Evolutionary conservation across 2,888 invertebrate genomes (phyloP), one percentile per base, ranked within the genome.

Genomic region (Zootermopsis nevadensis): DNA sequence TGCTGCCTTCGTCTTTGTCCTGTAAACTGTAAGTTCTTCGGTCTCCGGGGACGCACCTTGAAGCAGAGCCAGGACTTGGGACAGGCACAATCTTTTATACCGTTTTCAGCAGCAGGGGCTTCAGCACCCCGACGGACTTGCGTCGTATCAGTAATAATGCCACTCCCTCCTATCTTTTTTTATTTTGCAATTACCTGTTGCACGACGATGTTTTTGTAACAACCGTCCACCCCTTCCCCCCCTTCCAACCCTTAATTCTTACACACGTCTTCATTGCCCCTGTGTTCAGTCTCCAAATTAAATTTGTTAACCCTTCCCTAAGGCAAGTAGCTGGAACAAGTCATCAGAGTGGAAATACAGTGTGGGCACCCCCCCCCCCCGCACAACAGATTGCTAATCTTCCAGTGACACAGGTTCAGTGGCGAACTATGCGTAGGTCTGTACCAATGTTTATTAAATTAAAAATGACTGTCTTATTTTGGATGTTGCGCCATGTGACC

Each of bases 251-350:
- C 22, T 22, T 33, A 67, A 69, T 33, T 69, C 69, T 69, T 69
- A 69, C 33, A 69, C 69, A 69, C 69, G 31, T 19, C 69, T 33
- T 69, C 33, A 22, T 33, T 33, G 2, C 33, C 19, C 33, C 10
- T 8, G 10, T 22, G 30, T 31, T 27, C 4, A 19, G 15, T 69
- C 12, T 19, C 30, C 69, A 69, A 69, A 69, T 69, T 69, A 69
- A 69, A 27, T 69, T 69, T 69, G 69, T 69, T 69, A 69, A 33
- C 69, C 33, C 69, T 33, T 15, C 33, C 69, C 69, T 30, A 22
- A 33, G 69, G 69, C 69, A 69, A 60, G n/a, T 60, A n/a, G 27
- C n/a, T 60, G 60, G 15, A 60, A 60, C 60, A 60, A n/a, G 60
- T 27, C 60, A 60, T 60, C 60, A 60, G 60, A 1, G 8, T 60